These are phyloP conservation scores for Hyposoter dolosus DNA, from an alignment of 2,888 invertebrate genomes.

Conservation along the genomic window DNA sequence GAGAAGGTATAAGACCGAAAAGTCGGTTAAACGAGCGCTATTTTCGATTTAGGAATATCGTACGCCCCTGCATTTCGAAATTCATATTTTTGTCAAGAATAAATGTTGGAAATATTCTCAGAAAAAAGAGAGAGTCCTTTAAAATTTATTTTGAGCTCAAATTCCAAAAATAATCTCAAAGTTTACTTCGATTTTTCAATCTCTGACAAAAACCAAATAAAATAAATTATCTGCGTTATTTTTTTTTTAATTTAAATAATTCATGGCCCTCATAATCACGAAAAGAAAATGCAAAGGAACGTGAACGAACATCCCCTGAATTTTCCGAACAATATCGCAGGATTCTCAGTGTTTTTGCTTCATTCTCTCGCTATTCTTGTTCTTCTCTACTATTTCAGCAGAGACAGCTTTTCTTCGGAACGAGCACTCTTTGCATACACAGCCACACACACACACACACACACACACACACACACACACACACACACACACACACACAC, in stretches of 20 bases:
- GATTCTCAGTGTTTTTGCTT: slow-evolving; percentile 38
- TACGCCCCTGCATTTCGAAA: not conserved
- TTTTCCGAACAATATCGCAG: slow-evolving; percentile 54
- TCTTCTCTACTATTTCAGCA: slow-evolving; percentile 36
- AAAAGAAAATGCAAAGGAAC: not conserved
- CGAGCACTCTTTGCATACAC: slow-evolving; percentile 53
- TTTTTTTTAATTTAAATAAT: not conserved
- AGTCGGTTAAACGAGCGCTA: slow-evolving; percentile 36
- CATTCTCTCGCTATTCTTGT: slow-evolving; percentile 45
- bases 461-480: slow-evolving; percentile 4
- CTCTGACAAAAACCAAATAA: too few species aligned
- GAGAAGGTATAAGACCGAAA: slow-evolving; percentile 10
- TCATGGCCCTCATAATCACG: not conserved
- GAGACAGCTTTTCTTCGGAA: slow-evolving; percentile 54
- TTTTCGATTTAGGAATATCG: slow-evolving; percentile 47
- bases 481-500: slow-evolving; percentile 10
- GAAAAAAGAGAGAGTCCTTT: not conserved
- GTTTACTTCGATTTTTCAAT: too few species aligned
- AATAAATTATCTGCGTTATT: too few species aligned
- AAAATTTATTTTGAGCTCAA: not conserved
- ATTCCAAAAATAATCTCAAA: not conserved
- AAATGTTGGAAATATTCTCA: not conserved
- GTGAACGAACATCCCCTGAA: slow-evolving; percentile 6
- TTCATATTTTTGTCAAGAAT: not conserved
- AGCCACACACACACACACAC: not conserved